phyloP scores from a whole-genome alignment of 2,113 vertebrate species.

The Brachyhypopomus gauderio region DNA sequence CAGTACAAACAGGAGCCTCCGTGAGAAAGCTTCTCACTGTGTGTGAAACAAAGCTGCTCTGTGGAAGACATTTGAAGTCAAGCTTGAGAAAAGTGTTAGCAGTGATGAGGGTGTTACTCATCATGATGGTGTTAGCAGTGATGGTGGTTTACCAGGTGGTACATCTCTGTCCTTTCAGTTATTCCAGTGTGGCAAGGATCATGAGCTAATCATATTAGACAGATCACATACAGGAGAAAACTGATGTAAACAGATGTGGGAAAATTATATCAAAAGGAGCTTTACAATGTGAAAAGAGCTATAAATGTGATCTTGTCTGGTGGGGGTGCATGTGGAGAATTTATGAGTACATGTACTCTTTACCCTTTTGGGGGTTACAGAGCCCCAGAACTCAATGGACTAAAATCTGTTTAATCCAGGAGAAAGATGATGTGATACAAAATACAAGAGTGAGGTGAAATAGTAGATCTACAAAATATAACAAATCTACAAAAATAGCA shows the following conservation, averaged over 20 bases:
- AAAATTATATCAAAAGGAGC: slow-evolving; percentile 40
- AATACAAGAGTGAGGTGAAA: slow-evolving; percentile 6
- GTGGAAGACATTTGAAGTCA: too few relatives aligned
- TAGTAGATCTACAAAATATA: too few relatives aligned
- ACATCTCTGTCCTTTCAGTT: background rate
- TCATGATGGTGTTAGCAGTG: too few relatives aligned
- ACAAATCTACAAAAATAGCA: too few relatives aligned
- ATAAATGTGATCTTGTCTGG: slow-evolving; percentile 35
- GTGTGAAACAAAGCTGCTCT: too few relatives aligned
- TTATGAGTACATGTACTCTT: slow-evolving; percentile 43
- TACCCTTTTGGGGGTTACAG: slow-evolving; percentile 52
- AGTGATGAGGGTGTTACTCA: too few relatives aligned
- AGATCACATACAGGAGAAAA: background rate
- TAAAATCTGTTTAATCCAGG: slow-evolving; percentile 49
- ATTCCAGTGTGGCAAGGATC: slow-evolving; percentile 19
- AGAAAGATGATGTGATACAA: slow-evolving; percentile 27
- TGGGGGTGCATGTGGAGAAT: slow-evolving; percentile 38
- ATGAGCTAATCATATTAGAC: slow-evolving; percentile 43
- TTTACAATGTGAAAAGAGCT: slow-evolving; percentile 49
- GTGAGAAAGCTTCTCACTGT: too few relatives aligned
- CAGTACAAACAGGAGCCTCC: too few relatives aligned
- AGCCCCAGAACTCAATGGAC: slow-evolving; percentile 45
- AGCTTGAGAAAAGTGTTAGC: too few relatives aligned
- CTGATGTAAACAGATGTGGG: background rate
- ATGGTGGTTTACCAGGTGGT: too few relatives aligned